These are phyloP conservation scores for Neolamprologus kungweensis DNA, from an alignment of 2,113 vertebrate species.

Conservation along the genomic window DNA sequence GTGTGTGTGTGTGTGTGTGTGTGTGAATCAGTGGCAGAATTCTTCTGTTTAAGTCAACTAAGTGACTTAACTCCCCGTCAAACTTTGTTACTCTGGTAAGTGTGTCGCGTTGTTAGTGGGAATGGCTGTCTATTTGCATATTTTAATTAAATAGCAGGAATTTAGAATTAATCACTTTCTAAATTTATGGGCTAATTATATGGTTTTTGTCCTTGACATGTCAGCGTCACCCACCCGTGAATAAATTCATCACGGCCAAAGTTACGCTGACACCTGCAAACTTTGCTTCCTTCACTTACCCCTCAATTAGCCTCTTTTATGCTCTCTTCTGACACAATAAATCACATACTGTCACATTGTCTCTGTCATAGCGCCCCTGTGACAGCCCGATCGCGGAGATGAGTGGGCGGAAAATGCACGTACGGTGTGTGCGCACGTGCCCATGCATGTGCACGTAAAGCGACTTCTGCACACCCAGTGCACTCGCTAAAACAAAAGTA, in stretches of 20 bases:
- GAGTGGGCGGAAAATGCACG: conserved; percentile 24
- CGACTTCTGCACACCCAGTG: background rate
- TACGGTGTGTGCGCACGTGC: background rate
- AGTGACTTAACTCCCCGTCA: conserved; percentile 17
- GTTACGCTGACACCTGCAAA: conserved; percentile 58
- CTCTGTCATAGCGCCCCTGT: conserved; percentile 23
- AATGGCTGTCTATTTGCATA: conserved; percentile 58
- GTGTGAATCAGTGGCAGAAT: background rate
- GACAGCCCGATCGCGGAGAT: conserved; percentile 20
- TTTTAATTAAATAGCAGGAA: conserved; percentile 67
- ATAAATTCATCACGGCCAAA: conserved; percentile 60
- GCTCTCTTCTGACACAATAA: conserved; percentile 48
- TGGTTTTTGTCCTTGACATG: conserved; percentile 65
- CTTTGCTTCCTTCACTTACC: conserved; percentile 52
- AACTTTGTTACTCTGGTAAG: conserved; percentile 30
- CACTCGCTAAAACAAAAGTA: background rate
- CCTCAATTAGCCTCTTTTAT: conserved; percentile 50
- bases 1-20: background rate
- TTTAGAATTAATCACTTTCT: conserved; percentile 60
- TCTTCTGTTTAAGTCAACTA: background rate
- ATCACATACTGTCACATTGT: conserved; percentile 51
- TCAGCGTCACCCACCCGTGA: conserved; percentile 50
- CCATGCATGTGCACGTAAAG: background rate
- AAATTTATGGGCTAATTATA: conserved; percentile 66
- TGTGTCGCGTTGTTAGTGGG: conserved; percentile 1